Evolutionary conservation across 2,113 vertebrate genomes (phyloP), one percentile per base, ranked within the genome.

Genomic region (Delphinus delphis): DNA sequence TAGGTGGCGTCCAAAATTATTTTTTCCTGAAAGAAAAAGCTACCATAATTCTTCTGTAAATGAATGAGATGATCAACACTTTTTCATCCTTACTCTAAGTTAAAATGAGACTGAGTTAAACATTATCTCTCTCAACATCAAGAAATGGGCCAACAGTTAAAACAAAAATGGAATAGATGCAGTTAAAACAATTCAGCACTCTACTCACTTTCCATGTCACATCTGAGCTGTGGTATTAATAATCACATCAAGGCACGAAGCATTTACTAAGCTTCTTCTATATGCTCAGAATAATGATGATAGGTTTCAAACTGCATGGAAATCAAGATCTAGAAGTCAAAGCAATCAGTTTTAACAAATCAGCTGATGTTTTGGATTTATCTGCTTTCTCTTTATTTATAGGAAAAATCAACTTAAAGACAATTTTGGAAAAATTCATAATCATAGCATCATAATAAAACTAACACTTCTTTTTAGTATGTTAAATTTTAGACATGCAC

Each of bases 21-120:
- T 95, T 53, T 85, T 85, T 80, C 23, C 41, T 67, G 55, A 14
- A 76, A 84, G 20, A 70, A 71, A 74, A 53, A 74, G 5, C 44
- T 55, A 36, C 18, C 41, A 65, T 63, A 85, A 81, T 81, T 15
- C 1, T 79, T 58, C 36, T 83, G 1, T 15, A 63, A 86, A 63
- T 70, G 28, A 94, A 83, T 63, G 55, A 95, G 8, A 18, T 28
- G 2, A 11, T 38, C 8, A n/a, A 53, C 70, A 70, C 7, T 47
- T 85, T 93, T 62, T 63, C 33, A 33, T 68, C 9, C 26, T 80
- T 84, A 50, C 13, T 77, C 36, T 28, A 84, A 83, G 50, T 76
- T 92, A 90, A 77, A 95, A 86, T 44, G 62, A 88, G 81, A 63
- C 26, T 15, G 38, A 94, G 6, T 47, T 65, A 88, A 85, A 92